A percentile compares a stretch with the other conserved stretches of the same genome.
Conservation (phyloP, 1,140 invertebrate genomes). For the Pachypeltis micranthus region DNA sequence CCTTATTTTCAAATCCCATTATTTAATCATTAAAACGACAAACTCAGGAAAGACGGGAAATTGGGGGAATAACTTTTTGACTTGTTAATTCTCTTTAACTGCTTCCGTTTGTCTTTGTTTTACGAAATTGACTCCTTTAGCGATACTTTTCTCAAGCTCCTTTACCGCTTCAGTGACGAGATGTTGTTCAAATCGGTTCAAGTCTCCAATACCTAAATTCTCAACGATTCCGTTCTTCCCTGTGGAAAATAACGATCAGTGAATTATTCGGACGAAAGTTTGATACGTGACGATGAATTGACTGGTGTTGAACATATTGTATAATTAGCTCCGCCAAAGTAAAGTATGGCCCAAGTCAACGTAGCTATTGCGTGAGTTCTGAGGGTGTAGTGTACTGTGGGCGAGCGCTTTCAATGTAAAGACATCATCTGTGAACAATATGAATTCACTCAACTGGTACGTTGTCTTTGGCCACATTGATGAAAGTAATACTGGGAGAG, state of each 20-base stretch:
- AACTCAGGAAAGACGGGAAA: no score
- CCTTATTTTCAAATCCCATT: no score
- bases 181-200: conserved; percentile 74
- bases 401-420: background rate
- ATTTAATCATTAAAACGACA: no score
- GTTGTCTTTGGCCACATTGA: no score
- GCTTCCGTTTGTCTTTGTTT: background rate
- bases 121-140: conserved; percentile 58
- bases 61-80: no score
- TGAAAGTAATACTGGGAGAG: no score
- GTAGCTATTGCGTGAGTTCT: background rate
- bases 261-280: background rate
- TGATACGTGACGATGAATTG: background rate
- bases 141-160: conserved; percentile 88
- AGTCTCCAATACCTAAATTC: conserved; percentile 82
- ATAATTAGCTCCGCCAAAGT: no score
- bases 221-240: conserved; percentile 85
- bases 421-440: background rate
- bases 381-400: background rate
- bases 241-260: conserved; percentile 37
- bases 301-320: no score
- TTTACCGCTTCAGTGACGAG: conserved; percentile 79
- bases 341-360: no score
- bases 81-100: no score
- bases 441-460: no score